phyloP scores from a whole-genome alignment of 2,888 invertebrate species.

The Heliothis peltigera region DNA sequence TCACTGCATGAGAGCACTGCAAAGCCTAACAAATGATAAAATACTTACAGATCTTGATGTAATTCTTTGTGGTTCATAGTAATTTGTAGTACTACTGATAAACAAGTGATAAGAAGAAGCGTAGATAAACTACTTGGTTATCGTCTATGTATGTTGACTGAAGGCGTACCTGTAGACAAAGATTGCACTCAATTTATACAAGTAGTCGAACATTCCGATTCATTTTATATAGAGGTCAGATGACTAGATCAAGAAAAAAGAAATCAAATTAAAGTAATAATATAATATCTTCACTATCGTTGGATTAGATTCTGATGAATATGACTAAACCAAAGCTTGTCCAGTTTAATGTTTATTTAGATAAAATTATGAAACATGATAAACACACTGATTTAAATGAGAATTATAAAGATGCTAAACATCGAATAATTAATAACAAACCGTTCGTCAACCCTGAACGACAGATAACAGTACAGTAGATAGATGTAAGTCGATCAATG shows the following conservation, averaged over 20 bases:
- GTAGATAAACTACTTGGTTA: slow-evolving; percentile 6
- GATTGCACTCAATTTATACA: slow-evolving; percentile 19
- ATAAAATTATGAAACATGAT: no score
- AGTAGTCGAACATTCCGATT: not conserved
- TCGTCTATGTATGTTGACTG: slow-evolving; percentile 19
- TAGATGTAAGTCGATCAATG: slow-evolving; percentile 22
- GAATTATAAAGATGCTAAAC: not conserved
- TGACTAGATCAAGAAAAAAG: no score
- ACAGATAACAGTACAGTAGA: slow-evolving; percentile 30
- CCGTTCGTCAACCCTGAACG: slow-evolving; percentile 18
- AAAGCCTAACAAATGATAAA: no score
- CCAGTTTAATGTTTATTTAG: no score
- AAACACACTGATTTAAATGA: no score
- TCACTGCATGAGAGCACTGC: not conserved
- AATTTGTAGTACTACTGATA: slow-evolving; percentile 18
- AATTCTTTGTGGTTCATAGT: slow-evolving; percentile 8
- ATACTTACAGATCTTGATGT: not conserved
- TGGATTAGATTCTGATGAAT: no score
- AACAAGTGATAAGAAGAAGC: slow-evolving; percentile 9
- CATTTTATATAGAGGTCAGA: no score
- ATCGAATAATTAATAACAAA: not conserved
- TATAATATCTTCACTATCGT: no score
- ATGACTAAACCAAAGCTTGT: no score
- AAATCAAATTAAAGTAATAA: no score
- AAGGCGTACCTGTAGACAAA: slow-evolving; percentile 4